phyloP scores from a whole-genome alignment of 37 sponge, comb jelly and placozoan genomes.

The Amphimedon queenslandica region DNA sequence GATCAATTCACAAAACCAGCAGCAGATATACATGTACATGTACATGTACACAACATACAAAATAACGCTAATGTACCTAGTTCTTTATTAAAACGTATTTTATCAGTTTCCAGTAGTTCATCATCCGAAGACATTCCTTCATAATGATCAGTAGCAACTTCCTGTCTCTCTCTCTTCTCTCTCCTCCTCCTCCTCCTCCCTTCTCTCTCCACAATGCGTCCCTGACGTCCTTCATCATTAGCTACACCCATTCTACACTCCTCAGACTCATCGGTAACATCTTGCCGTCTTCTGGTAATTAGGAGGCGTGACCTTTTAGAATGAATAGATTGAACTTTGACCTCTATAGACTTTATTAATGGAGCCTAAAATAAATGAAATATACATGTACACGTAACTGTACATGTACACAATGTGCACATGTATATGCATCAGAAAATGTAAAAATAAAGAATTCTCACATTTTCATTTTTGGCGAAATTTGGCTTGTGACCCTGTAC shows the following conservation, averaged over 20 bases:
- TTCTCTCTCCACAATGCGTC: conserved; percentile 62
- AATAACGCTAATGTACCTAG: conserved; percentile 49
- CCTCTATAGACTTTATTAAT: conserved; percentile 12
- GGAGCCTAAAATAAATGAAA: neutral
- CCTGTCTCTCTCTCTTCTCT: conserved; percentile 12
- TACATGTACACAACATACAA: too few relatives aligned
- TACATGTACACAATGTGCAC: too few relatives aligned
- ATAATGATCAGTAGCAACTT: conserved; percentile 6
- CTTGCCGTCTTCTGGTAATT: conserved; percentile 58
- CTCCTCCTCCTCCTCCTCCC: conserved; percentile 65
- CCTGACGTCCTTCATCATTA: conserved; percentile 13
- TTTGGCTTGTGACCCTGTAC: too few relatives aligned
- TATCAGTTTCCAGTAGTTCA: conserved; percentile 65
- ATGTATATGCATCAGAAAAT: too few relatives aligned
- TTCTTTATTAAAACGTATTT: conserved; percentile 31
- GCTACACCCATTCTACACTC: conserved; percentile 31
- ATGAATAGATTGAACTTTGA: conserved; percentile 15
- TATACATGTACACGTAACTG: too few relatives aligned
- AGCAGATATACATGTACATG: too few relatives aligned
- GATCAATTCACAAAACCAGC: too few relatives aligned
- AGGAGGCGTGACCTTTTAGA: conserved; percentile 27
- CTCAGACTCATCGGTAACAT: conserved; percentile 53
- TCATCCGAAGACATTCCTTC: conserved; percentile 88
- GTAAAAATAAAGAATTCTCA: too few relatives aligned
- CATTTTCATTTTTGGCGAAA: too few relatives aligned